Evolutionary conservation across 2,888 invertebrate species (phyloP), one percentile per base, ranked within the genome.

Genomic region (Charanyca ferruginea): DNA sequence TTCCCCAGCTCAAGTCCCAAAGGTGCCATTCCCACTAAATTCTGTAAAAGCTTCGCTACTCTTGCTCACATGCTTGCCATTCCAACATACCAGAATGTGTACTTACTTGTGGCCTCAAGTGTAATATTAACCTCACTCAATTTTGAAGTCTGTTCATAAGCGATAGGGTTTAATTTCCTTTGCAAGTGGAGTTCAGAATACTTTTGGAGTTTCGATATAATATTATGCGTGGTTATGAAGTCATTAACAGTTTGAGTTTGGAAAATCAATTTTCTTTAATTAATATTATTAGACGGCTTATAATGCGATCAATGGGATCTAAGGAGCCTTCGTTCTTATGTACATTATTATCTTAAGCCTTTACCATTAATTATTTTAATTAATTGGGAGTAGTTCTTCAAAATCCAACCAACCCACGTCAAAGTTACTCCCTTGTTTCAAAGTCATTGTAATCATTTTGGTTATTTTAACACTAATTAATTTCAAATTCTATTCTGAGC

Each of bases 1-100:
- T 68, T 70, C 62, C 72, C 68, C 58, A 58, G 54, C 52, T 66
- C 63, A 64, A 73, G 68, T 87, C 87, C 87, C 88, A 32, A 64
- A 83, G 88, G 87, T 82, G 79, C 75, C 81, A 80, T 88, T 85
- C 58, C 66, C 75, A 74, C 81, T 81, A 85, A 87, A 87, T 87
- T 87, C 82, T 86, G 87, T 86, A 85, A 87, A 85, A 87, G 88
- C 87, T 84, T 83, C 74, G 58, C 67, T 65, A 73, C 75, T 80
- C 73, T 78, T 77, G 66, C 79, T 79, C 83, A 73, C 79, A 80
- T 83, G 62, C 66, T 82, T 81, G 75, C 80, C 77, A 83, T 84
- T 84, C 83, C 77, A 68, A 82, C 81, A 71, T 72, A 66, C 77
- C 78, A 74, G 66, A 84, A 79, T 76, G 81, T 81, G 67, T 70